These are phyloP conservation scores for Margarornis squamiger DNA, from an alignment of 2,797 vertebrate species.

Conservation along the genomic window DNA sequence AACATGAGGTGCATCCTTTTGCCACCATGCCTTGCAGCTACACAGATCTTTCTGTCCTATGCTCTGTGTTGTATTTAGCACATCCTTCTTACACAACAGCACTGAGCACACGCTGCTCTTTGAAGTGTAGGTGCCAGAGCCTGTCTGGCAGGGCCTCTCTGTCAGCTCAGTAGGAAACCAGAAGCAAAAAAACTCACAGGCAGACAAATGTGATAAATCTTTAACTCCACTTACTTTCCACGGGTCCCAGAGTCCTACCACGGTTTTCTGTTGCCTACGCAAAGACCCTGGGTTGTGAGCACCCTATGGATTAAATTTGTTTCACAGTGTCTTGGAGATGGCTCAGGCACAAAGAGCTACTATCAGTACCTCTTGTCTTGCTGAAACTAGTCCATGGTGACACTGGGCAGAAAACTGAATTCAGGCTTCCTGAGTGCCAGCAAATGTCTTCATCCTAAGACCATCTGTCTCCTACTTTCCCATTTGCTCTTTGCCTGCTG, in stretches of 20 bases:
- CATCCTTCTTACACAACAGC: neutral
- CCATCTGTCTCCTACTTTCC: slow-evolving; percentile 17
- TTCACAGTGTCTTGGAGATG: neutral
- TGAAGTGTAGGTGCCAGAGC: neutral
- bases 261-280: neutral
- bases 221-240: neutral
- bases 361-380: neutral
- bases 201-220: neutral
- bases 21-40: neutral
- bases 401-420: neutral
- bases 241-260: neutral
- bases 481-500: neutral
- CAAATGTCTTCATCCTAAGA: slow-evolving; percentile 14
- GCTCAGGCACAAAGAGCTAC: neutral
- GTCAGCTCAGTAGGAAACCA: neutral
- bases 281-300: neutral
- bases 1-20: neutral
- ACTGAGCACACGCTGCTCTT: neutral
- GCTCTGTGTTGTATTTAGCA: slow-evolving; percentile 10
- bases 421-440: neutral
- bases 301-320: neutral
- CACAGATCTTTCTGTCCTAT: neutral
- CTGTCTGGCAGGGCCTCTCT: neutral
- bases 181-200: neutral
- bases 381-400: neutral